These are phyloP conservation scores for Augochlorella aurata DNA, from an alignment of 2,888 invertebrate species.

Conservation along the genomic window DNA sequence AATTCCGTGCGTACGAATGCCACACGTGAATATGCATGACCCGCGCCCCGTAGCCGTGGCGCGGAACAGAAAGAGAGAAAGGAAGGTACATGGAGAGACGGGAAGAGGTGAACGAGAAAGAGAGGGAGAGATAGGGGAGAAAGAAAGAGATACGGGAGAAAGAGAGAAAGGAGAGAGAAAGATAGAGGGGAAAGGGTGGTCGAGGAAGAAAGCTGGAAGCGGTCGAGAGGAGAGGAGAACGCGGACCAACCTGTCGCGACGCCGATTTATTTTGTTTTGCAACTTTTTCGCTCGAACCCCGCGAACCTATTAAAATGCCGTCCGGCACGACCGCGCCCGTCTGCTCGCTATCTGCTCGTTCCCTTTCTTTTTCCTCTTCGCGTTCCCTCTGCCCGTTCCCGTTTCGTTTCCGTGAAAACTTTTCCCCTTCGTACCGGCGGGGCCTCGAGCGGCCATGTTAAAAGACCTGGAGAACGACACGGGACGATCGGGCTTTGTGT, in stretches of 20 bases:
- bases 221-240: constrained; percentile 6
- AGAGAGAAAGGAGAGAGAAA: not conserved
- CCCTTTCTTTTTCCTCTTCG: constrained; percentile 48
- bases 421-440: constrained; percentile 29
- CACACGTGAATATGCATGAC: constrained; percentile 73
- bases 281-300: constrained; percentile 64
- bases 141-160: not conserved
- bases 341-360: constrained; percentile 61
- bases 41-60: constrained; percentile 46
- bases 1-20: constrained; percentile 71
- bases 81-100: not conserved
- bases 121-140: not conserved
- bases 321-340: constrained; percentile 64
- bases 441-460: constrained; percentile 43
- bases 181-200: not conserved
- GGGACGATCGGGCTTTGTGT: constrained; percentile 23
- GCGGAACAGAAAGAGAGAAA: constrained; percentile 16
- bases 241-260: constrained; percentile 58
- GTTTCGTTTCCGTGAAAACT: constrained; percentile 62
- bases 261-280: constrained; percentile 64
- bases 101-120: not conserved
- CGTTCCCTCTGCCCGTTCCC: constrained; percentile 28
- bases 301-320: constrained; percentile 69
- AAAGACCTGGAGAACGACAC: constrained; percentile 41
- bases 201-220: not conserved